A percentile compares a stretch with the other conserved stretches of the same genome.
These are phyloP conservation scores for Adelphocoris suturalis DNA, from an alignment of 2,888 invertebrate genomes.

Conservation along the genomic window DNA sequence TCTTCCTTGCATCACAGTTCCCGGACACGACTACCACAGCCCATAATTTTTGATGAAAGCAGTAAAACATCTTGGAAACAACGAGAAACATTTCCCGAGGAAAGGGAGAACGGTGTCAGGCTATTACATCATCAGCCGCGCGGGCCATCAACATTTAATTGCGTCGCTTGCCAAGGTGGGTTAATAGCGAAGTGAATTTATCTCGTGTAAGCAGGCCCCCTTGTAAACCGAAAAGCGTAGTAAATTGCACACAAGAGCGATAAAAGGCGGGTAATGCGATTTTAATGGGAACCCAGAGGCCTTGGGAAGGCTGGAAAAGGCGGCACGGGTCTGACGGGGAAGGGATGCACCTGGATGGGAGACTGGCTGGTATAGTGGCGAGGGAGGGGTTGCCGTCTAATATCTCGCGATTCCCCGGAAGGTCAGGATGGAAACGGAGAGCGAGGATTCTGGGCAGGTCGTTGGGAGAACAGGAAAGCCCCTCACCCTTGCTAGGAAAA, in stretches of 20 bases:
- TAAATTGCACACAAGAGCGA: constrained; percentile 65
- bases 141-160: constrained; percentile 38
- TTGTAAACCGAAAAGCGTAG: constrained; percentile 35
- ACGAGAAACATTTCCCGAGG: neutral
- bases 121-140: neutral
- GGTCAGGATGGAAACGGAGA: neutral
- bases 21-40: too few species aligned
- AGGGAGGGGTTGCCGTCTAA: constrained; percentile 51
- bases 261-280: constrained; percentile 69
- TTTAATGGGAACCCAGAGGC: constrained; percentile 57
- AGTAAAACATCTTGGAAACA: neutral
- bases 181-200: constrained; percentile 65
- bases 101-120: neutral
- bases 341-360: constrained; percentile 50
- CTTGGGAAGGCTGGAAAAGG: neutral
- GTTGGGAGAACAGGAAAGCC: constrained; percentile 13
- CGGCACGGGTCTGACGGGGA: neutral
- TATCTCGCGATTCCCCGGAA: constrained; percentile 49
- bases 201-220: constrained; percentile 58
- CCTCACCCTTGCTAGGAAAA: neutral
- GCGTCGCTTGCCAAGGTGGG: neutral
- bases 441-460: constrained; percentile 2
- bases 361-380: neutral
- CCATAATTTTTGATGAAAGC: neutral
- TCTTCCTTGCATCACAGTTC: too few species aligned